Percentiles rank a stretch among this genome's conserved stretches.
These are phyloP conservation scores for Steinernema feltiae DNA, from an alignment of 1,140 invertebrate genomes.

Conservation along the genomic window DNA sequence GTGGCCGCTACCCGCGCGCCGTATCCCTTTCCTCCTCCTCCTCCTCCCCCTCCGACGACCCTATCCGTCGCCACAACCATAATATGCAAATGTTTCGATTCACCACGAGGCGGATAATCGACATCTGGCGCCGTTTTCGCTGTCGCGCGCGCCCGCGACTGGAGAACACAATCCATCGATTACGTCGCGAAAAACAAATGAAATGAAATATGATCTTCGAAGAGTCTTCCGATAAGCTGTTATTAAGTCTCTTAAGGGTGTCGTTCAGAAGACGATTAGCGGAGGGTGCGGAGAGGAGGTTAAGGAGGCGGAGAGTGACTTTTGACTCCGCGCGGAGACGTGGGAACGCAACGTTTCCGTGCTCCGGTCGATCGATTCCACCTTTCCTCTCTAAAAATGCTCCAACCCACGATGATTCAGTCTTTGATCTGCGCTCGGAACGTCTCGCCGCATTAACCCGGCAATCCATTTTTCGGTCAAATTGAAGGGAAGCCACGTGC, in stretches of 20 bases:
- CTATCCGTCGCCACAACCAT: neutral
- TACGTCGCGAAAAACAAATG: conserved; percentile 13
- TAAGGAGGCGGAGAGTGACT: neutral
- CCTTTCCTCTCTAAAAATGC: too few relatives aligned
- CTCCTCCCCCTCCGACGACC: neutral
- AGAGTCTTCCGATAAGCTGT: neutral
- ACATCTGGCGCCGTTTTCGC: neutral
- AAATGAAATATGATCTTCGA: conserved; percentile 1
- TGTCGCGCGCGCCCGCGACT: too few relatives aligned
- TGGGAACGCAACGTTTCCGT: neutral
- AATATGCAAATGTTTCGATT: conserved; percentile 12
- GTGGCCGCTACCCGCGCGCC: neutral
- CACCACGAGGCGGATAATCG: neutral
- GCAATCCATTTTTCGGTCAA: neutral
- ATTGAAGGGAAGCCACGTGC: neutral
- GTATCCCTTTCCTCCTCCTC: neutral
- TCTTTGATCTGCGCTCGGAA: neutral
- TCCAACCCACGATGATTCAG: too few relatives aligned
- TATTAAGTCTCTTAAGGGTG: neutral
- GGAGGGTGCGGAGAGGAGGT: neutral
- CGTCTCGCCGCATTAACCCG: neutral
- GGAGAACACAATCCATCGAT: neutral
- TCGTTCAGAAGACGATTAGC: neutral
- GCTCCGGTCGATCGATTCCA: neutral
- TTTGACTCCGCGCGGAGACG: neutral